Evolutionary conservation across 1,140 invertebrate species (phyloP).

Genomic region (Amphibalanus amphitrite): DNA sequence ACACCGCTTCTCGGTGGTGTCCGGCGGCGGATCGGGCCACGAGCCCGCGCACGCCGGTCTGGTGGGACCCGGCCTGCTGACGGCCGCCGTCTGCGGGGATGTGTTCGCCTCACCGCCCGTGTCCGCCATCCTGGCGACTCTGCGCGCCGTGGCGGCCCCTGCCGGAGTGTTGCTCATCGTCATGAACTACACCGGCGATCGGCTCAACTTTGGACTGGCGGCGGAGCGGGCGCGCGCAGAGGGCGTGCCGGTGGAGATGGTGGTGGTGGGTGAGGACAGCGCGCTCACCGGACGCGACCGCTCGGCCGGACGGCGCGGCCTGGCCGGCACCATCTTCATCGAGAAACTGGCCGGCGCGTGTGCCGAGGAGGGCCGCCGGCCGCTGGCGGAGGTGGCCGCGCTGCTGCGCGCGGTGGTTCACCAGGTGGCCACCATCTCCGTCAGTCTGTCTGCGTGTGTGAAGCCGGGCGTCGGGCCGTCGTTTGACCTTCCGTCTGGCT

Average conservation of each 20-base stretch:
- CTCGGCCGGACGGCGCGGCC: constrained; percentile 46
- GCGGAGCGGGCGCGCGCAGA: constrained; percentile 46
- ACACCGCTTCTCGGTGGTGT: constrained; percentile 34
- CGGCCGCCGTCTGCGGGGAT: constrained; percentile 50
- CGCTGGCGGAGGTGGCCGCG: constrained; percentile 32
- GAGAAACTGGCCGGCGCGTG: constrained; percentile 58
- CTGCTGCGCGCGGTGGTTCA: background rate
- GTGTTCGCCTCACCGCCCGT: constrained; percentile 64
- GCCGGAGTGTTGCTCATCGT: constrained; percentile 53
- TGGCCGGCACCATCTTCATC: constrained; percentile 52
- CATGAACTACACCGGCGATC: constrained; percentile 73
- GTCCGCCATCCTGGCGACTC: constrained; percentile 43
- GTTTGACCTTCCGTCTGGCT: constrained; percentile 44
- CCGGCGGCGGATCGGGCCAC: constrained; percentile 69
- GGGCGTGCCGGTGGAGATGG: constrained; percentile 41
- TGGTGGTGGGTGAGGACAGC: constrained; percentile 55
- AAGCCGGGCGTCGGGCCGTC: constrained; percentile 32
- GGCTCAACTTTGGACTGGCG: constrained; percentile 69
- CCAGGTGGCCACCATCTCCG: background rate
- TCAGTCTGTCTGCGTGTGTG: background rate
- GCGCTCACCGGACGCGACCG: constrained; percentile 35
- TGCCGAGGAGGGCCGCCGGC: constrained; percentile 34
- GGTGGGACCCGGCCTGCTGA: constrained; percentile 57
- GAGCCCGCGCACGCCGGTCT: constrained; percentile 54
- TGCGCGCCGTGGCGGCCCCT: constrained; percentile 37